A percentile compares a stretch with the other conserved stretches of the same genome.
Conservation (phyloP, 2,113 vertebrate genomes). For the Cololabis saira region DNA sequence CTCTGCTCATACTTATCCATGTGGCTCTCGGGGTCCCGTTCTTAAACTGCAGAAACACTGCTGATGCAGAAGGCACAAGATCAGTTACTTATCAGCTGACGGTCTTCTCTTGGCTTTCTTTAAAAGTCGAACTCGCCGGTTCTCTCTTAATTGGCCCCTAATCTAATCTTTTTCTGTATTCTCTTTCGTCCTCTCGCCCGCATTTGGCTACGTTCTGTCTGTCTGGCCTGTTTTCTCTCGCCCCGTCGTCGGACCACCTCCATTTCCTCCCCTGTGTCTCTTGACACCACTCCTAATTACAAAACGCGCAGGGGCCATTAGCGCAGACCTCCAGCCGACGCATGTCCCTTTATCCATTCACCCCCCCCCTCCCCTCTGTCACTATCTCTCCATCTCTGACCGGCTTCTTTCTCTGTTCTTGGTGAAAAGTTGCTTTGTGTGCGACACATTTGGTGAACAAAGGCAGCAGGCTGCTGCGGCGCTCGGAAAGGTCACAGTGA, state of each 20-base stretch:
- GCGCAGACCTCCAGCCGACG: constrained; percentile 55
- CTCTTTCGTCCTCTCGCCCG: constrained; percentile 46
- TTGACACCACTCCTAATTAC: constrained; percentile 68
- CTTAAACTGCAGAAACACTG: constrained; percentile 27
- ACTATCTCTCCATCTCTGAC: constrained; percentile 71
- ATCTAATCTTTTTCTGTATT: constrained; percentile 53
- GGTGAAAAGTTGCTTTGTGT: constrained; percentile 73
- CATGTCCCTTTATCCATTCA: constrained; percentile 66
- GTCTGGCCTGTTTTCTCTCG: constrained; percentile 40
- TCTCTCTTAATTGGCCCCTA: constrained; percentile 66
- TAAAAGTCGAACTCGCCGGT: constrained; percentile 55
- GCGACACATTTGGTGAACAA: constrained; percentile 66
- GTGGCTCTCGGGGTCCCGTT: too few species aligned
- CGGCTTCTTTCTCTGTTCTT: constrained; percentile 44
- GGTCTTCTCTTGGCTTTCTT: constrained; percentile 48
- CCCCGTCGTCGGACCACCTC: constrained; percentile 33
- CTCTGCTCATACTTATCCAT: too few species aligned
- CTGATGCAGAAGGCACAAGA: constrained; percentile 44
- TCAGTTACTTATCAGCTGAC: constrained; percentile 65
- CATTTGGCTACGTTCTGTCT: constrained; percentile 40
- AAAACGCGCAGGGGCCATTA: constrained; percentile 72
- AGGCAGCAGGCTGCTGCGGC: constrained; percentile 53
- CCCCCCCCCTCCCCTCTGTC: constrained; percentile 33
- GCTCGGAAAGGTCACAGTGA: constrained; percentile 72
- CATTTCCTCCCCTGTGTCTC: constrained; percentile 45